These are phyloP conservation scores for Cosmorhoe ocellata DNA, from an alignment of 2,888 invertebrate species.

Conservation along the genomic window DNA sequence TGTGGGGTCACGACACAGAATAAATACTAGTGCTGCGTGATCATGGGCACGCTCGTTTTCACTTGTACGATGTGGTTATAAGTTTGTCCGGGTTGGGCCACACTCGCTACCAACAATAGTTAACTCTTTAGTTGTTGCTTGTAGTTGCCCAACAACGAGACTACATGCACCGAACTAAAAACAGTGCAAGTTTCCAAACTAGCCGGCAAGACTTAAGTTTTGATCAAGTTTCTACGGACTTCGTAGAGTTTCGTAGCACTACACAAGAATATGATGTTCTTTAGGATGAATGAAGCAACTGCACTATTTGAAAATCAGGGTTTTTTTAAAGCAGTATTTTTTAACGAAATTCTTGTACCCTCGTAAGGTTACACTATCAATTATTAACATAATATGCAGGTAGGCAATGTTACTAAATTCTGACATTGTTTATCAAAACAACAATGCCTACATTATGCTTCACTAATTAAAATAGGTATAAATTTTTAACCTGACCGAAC, in stretches of 20 bases:
- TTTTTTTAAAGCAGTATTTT: background rate
- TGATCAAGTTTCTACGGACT: constrained; percentile 42
- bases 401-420: constrained; percentile 2
- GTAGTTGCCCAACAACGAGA: constrained; percentile 30
- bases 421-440: constrained; percentile 14
- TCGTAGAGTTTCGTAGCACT: constrained; percentile 53
- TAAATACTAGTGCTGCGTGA: constrained; percentile 19
- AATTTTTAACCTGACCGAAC: background rate
- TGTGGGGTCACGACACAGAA: constrained; percentile 45
- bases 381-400: constrained; percentile 6
- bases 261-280: constrained; percentile 8
- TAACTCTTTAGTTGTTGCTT: constrained; percentile 32
- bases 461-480: background rate
- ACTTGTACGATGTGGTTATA: constrained; percentile 45
- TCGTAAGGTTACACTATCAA: background rate
- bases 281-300: constrained; percentile 3
- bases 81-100: constrained; percentile 29
- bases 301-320: constrained; percentile 1
- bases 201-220: constrained; percentile 30
- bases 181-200: constrained; percentile 35
- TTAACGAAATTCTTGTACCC: background rate
- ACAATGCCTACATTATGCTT: constrained; percentile 2
- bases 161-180: constrained; percentile 28
- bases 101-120: constrained; percentile 29
- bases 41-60: constrained; percentile 52